Conservation (phyloP, 2,113 vertebrate genomes). For the Neopipo cinnamomea region DNA sequence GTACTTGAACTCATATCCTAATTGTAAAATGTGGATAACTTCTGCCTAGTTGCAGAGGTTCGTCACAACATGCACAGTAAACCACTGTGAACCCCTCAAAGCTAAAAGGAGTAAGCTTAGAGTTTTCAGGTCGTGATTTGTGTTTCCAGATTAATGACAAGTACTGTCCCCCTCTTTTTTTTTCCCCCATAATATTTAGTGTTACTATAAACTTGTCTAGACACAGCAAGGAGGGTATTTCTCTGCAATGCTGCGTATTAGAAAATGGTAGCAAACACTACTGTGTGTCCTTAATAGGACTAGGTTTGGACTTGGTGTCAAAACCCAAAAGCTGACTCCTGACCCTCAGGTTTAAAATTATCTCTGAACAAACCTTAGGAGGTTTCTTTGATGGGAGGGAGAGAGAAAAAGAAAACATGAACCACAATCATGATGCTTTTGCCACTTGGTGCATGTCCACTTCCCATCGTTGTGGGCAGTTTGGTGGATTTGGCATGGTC, state of each 20-base stretch:
- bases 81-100: neutral
- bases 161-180: neutral
- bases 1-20: neutral
- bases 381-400: neutral
- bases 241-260: neutral
- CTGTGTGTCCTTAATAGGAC: neutral
- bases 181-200: neutral
- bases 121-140: neutral
- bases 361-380: neutral
- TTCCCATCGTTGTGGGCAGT: neutral
- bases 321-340: neutral
- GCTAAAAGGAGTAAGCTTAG: neutral
- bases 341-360: neutral
- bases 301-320: neutral
- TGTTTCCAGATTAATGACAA: neutral
- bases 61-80: neutral
- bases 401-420: neutral
- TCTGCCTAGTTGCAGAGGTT: neutral
- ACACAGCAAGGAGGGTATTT: neutral
- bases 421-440: neutral
- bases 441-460: accelerated
- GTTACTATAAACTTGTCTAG: neutral
- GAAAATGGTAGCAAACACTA: neutral
- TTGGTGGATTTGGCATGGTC: neutral
- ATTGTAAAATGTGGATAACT: neutral